These are phyloP conservation scores for Platycnemis pennipes DNA, from an alignment of 2,888 invertebrate species.

Conservation along the genomic window DNA sequence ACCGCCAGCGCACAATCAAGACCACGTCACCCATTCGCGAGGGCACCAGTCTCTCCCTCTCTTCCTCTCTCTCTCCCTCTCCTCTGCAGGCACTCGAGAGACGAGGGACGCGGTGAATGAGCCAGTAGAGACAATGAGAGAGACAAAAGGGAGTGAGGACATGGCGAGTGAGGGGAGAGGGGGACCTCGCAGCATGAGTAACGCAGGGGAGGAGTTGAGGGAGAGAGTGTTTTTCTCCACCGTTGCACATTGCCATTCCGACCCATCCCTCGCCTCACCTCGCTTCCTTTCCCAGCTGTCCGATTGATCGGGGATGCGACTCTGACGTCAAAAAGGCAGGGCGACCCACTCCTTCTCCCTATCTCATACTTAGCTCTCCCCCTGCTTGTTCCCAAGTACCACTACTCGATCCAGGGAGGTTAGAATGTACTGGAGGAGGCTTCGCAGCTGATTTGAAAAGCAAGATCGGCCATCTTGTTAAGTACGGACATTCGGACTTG, in stretches of 20 bases:
- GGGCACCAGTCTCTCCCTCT: background rate
- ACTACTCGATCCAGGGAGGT: too few species aligned
- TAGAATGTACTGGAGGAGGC: too few species aligned
- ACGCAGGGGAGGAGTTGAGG: background rate
- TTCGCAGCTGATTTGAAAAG: too few species aligned
- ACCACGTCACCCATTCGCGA: slow-evolving; percentile 29
- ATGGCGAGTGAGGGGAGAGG: background rate
- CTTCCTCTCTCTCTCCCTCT: background rate
- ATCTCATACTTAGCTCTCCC: background rate
- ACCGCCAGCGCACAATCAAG: background rate
- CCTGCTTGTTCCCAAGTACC: too few species aligned
- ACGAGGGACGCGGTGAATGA: background rate
- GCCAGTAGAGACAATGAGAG: background rate
- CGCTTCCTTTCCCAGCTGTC: slow-evolving; percentile 55
- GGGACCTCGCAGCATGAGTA: background rate
- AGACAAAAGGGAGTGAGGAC: background rate
- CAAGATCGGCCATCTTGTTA: too few species aligned
- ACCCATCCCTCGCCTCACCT: background rate
- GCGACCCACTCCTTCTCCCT: background rate
- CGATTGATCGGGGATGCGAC: slow-evolving; percentile 62
- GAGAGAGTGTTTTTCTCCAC: background rate
- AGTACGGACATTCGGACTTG: too few species aligned
- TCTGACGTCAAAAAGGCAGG: slow-evolving; percentile 59
- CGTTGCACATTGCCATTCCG: slow-evolving; percentile 49
- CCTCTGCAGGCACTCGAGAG: background rate